Conservation (phyloP, 2,888 invertebrate genomes). For the Sesia apiformis region DNA sequence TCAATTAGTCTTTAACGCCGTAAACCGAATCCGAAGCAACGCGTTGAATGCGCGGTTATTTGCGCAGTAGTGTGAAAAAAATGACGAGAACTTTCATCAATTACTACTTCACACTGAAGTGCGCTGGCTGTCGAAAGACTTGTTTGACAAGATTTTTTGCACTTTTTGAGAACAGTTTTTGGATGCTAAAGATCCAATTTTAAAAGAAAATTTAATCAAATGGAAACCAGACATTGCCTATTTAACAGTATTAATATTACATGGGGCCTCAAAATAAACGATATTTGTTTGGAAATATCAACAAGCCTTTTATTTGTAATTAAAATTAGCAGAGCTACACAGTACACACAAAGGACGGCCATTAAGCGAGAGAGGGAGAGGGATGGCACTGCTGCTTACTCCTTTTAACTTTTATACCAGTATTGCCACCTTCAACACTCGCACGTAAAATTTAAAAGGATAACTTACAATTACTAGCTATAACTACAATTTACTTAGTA, state of each 20-base stretch:
- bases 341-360: no score
- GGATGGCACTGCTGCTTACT: no score
- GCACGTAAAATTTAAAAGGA: no score
- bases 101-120: conserved; percentile 3
- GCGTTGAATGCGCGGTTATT: conserved; percentile 10
- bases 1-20: conserved; percentile 8
- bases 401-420: no score
- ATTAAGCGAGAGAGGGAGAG: no score
- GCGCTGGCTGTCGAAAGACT: no score
- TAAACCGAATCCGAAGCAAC: conserved; percentile 11
- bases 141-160: not conserved
- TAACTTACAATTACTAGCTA: conserved; percentile 19
- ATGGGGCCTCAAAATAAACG: no score
- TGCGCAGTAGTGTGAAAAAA: conserved; percentile 10
- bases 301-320: no score
- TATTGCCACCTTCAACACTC: no score
- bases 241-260: conserved; percentile 10
- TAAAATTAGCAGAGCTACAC: no score
- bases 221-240: conserved; percentile 33
- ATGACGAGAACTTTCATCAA: conserved; percentile 10
- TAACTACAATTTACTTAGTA: conserved; percentile 18
- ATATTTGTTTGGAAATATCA: no score
- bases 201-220: conserved; percentile 26
- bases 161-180: not conserved
- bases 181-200: not conserved